Percentiles rank a stretch among this genome's conserved stretches.
Evolutionary conservation across 1,140 invertebrate species (phyloP).

Genomic region (Polypedilum pembai): DNA sequence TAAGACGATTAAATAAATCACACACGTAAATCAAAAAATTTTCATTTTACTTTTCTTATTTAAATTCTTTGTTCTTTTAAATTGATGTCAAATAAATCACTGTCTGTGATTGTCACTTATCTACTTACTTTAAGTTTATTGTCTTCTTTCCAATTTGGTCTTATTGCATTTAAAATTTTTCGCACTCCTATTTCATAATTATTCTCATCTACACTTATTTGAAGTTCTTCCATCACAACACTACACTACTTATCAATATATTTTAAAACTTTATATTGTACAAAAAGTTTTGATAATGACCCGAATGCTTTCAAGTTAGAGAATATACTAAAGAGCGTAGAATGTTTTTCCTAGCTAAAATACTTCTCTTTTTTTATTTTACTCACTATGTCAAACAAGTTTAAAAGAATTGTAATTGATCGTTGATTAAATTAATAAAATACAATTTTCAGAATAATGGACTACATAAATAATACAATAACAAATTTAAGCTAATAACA

Average conservation of each 20-base stretch:
- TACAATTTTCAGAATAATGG: no score
- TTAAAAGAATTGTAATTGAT: no score
- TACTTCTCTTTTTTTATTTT: no score
- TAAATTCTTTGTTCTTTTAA: not conserved
- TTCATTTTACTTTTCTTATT: not conserved
- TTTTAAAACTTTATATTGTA: not conserved
- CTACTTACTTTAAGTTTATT: constrained; percentile 2
- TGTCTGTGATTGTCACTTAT: not conserved
- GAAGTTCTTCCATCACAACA: constrained; percentile 12
- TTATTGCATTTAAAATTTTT: not conserved
- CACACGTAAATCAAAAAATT: not conserved
- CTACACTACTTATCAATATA: not conserved
- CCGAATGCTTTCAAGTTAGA: no score
- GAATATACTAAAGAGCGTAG: no score
- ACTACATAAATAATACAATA: no score
- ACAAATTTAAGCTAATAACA: no score
- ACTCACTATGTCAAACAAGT: no score
- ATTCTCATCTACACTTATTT: not conserved
- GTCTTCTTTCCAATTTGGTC: not conserved
- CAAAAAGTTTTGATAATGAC: no score
- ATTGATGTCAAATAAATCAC: not conserved
- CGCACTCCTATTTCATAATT: not conserved
- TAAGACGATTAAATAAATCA: no score
- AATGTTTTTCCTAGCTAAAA: no score
- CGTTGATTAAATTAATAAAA: no score